Evolutionary conservation across 2,797 vertebrate species (phyloP).

Genomic region (Luscinia luscinia): DNA sequence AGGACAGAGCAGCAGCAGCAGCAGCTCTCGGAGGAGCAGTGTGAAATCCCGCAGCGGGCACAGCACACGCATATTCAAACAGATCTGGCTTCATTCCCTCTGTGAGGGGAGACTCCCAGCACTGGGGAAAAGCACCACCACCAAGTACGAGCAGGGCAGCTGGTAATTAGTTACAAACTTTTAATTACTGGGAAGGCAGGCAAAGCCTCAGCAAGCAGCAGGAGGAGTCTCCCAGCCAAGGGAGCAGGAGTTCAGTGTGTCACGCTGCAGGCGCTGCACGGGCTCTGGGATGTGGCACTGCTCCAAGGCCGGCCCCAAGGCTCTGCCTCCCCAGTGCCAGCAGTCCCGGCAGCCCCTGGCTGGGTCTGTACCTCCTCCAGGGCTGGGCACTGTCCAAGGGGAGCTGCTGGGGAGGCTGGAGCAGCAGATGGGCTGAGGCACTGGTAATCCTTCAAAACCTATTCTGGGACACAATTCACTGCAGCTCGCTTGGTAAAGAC

Average conservation of each 20-base stretch:
- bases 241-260: background rate
- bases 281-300: background rate
- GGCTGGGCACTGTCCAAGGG: background rate
- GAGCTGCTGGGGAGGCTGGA: background rate
- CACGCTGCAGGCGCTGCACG: background rate
- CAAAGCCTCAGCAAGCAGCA: background rate
- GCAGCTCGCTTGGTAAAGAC: background rate
- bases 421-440: slow-evolving; percentile 27
- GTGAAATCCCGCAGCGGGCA: background rate
- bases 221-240: background rate
- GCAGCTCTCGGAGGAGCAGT: background rate
- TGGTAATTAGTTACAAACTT: background rate
- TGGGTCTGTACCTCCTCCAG: background rate
- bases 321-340: background rate
- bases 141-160: background rate
- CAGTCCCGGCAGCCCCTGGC: background rate
- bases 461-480: background rate
- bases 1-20: background rate
- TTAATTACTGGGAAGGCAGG: background rate
- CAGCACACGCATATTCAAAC: background rate
- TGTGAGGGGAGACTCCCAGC: background rate
- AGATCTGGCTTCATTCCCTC: background rate
- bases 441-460: background rate
- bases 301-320: background rate
- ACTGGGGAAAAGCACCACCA: background rate